Conservation (phyloP, 2,797 vertebrate species). For the Sebastes diploproa region DNA sequence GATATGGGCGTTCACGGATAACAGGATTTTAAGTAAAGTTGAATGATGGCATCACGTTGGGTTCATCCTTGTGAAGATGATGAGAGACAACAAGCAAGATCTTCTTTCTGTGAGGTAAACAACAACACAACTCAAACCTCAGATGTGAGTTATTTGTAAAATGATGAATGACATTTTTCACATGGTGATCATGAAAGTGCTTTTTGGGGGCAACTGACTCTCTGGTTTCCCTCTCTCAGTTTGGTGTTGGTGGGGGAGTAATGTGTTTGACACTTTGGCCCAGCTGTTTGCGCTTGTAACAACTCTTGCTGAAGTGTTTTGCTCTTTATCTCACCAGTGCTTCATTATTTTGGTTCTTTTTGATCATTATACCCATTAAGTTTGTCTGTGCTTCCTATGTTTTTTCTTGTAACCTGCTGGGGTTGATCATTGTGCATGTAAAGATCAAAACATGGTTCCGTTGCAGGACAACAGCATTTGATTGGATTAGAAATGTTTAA, state of each 20-base stretch:
- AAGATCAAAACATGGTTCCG: not conserved
- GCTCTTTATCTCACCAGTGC: slow-evolving; percentile 1
- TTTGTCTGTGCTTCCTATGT: not conserved
- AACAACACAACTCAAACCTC: not conserved
- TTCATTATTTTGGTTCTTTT: slow-evolving; percentile 8
- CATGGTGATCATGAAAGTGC: not conserved
- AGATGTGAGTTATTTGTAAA: not conserved
- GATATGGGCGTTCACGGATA: slow-evolving; percentile 83
- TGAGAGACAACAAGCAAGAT: slow-evolving; percentile 69
- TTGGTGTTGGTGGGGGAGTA: slow-evolving; percentile 42
- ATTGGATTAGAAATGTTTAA: slow-evolving; percentile 27
- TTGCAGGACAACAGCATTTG: slow-evolving; percentile 5
- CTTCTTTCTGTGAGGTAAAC: slow-evolving; percentile 81
- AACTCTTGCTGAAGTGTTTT: slow-evolving; percentile 31
- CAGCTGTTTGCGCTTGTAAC: slow-evolving; percentile 66
- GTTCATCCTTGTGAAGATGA: slow-evolving; percentile 82
- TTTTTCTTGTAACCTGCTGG: not conserved
- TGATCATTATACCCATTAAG: not conserved
- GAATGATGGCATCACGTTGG: slow-evolving; percentile 95
- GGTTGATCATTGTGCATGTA: not conserved
- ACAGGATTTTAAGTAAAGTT: slow-evolving; percentile 82
- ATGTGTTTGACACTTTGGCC: slow-evolving; percentile 56
- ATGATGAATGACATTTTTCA: not conserved
- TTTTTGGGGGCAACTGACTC: slow-evolving; percentile 3
- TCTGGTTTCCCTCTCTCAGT: slow-evolving; percentile 27